A percentile compares a stretch with the other conserved stretches of the same genome.
These are phyloP conservation scores for Trichonephila clavata DNA, from an alignment of 1,140 invertebrate genomes.

Conservation along the genomic window DNA sequence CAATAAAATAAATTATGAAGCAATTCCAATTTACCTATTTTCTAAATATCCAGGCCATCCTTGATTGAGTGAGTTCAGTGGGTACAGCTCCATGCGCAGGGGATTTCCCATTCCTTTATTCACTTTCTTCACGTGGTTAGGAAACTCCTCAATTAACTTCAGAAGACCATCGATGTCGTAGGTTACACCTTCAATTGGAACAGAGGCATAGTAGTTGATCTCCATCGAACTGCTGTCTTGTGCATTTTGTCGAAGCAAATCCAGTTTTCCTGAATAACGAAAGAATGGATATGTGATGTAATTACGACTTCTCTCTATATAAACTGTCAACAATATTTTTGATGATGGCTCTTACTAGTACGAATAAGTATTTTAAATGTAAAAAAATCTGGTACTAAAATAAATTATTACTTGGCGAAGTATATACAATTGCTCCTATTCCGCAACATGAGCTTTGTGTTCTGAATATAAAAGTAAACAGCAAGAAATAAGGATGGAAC, in stretches of 20 bases:
- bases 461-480: no score
- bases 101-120: conserved; percentile 66
- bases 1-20: no score
- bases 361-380: no score
- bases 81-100: conserved; percentile 70
- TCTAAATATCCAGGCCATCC: conserved; percentile 38
- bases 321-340: no score
- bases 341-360: no score
- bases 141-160: conserved; percentile 61
- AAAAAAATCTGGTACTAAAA: no score
- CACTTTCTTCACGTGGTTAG: conserved; percentile 55
- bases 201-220: conserved; percentile 62
- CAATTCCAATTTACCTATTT: conserved; percentile 31
- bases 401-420: no score
- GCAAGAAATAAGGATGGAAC: no score
- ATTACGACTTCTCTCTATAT: no score
- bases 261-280: conserved; percentile 45
- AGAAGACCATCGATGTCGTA: conserved; percentile 64
- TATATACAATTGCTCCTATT: no score
- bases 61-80: conserved; percentile 3
- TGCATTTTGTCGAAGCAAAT: conserved; percentile 10
- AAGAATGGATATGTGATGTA: background rate
- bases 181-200: conserved; percentile 27
- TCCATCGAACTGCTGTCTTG: conserved; percentile 59
- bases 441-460: no score